These are phyloP conservation scores for Drosophila vallismaia DNA, from an alignment of 2,888 invertebrate genomes.

Conservation along the genomic window DNA sequence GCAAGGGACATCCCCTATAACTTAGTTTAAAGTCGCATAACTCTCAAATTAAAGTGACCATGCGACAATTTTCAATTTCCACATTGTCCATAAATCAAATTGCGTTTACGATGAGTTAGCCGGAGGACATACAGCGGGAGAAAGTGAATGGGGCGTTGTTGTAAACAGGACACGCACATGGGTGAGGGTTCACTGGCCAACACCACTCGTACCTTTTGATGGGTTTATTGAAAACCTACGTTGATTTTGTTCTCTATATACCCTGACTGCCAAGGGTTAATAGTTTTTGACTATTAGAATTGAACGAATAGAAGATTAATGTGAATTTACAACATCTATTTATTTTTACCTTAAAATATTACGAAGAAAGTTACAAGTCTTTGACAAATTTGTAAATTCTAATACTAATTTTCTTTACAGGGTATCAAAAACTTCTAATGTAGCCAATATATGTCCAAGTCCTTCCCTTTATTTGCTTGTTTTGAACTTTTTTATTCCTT, in stretches of 20 bases:
- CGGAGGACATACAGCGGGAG: conserved; percentile 54
- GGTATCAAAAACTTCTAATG: conserved; percentile 16
- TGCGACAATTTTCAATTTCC: conserved; percentile 81
- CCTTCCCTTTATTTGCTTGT: conserved; percentile 20
- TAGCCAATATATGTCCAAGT: neutral
- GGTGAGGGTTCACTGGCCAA: conserved; percentile 59
- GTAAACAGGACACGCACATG: conserved; percentile 23
- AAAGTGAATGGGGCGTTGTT: conserved; percentile 27
- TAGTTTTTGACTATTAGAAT: neutral
- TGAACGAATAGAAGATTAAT: too few species aligned
- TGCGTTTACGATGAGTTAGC: conserved; percentile 63
- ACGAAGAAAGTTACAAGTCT: too few species aligned
- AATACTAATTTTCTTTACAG: neutral
- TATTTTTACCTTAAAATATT: too few species aligned
- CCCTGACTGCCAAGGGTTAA: conserved; percentile 10
- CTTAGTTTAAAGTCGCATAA: conserved; percentile 79
- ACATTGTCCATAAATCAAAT: conserved; percentile 74
- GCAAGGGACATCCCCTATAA: conserved; percentile 32
- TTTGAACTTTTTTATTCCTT: conserved; percentile 33
- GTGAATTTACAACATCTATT: too few species aligned
- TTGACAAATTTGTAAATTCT: too few species aligned
- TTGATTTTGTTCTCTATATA: conserved; percentile 41
- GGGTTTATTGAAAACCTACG: conserved; percentile 78
- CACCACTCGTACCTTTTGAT: conserved; percentile 59
- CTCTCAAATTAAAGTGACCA: conserved; percentile 83